These are phyloP conservation scores for Gisinianus flammeolus DNA, from an alignment of 2,888 invertebrate genomes.

Conservation along the genomic window DNA sequence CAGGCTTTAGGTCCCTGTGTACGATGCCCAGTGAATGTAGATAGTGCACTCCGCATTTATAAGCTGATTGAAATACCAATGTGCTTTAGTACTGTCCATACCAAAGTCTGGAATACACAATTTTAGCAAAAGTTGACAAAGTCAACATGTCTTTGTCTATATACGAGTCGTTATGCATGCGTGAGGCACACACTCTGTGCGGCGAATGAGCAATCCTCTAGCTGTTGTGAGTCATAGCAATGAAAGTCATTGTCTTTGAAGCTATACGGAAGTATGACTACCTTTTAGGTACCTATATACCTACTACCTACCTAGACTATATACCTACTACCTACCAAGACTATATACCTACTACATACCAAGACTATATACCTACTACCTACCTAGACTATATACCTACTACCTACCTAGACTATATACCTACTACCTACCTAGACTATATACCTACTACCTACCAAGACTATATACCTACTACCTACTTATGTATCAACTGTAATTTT, in stretches of 20 bases:
- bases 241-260: background rate
- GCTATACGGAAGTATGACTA: background rate
- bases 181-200: too few species aligned
- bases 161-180: background rate
- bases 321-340: too few species aligned
- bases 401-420: too few species aligned
- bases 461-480: too few species aligned
- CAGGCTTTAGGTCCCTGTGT: constrained; percentile 86
- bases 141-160: background rate
- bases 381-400: too few species aligned
- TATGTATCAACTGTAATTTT: too few species aligned
- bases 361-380: too few species aligned
- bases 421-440: too few species aligned
- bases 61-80: constrained; percentile 86
- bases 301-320: too few species aligned
- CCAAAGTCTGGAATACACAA: constrained; percentile 78
- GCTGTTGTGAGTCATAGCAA: background rate
- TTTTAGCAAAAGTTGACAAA: background rate
- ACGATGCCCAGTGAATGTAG: constrained; percentile 85
- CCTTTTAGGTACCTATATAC: background rate
- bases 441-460: too few species aligned
- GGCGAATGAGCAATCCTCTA: background rate
- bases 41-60: constrained; percentile 84
- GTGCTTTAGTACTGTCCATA: constrained; percentile 79
- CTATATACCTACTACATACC: too few species aligned